Evolutionary conservation across 2,797 vertebrate genomes (phyloP), one percentile per base, ranked within the genome.

Genomic region (Platyrinchus mystaceus): DNA sequence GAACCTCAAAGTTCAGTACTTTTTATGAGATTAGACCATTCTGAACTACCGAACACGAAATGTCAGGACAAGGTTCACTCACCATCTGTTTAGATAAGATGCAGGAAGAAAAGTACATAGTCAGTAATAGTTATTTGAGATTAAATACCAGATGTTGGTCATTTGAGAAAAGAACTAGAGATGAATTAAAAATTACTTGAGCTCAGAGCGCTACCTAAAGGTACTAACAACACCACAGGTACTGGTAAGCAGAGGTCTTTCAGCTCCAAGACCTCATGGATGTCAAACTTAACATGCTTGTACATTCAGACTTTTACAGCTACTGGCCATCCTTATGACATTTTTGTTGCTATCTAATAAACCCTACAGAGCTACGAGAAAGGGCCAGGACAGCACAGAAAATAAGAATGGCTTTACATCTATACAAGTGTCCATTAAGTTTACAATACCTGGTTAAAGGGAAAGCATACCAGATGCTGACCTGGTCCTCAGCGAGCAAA

Each of bases 21-120:
- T 97, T 97, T 97, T 98, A 97, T 97, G 97, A 97, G 96, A 96
- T 95, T 62, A 96, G 94, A 97, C 95, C 96, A 94, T 86, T 96
- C 68, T 90, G 83, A 93, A 96, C 85, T 96, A 96, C 78, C 16
- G 8, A 96, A 97, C 95, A 96, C 55, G 52, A 94, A 96, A 56
- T 82, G 79, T 94, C 88, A 95, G 32, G 56, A 97, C 91, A 93
- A 95, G 94, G 86, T 94, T 92, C 93, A 98, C 98, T 98, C 98
- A 98, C 98, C 98, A 95, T 98, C 98, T 98, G 97, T 97, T 97
- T 96, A 97, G 96, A 97, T 92, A 97, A 98, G 97, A 96, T 97
- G 98, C 98, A 98, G 98, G 97, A 97, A 94, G 96, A 93, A 97
- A 98, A 97, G 96, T 97, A 96, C 96, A 98, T 19, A 82, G 97